Evolutionary conservation across 2,888 invertebrate genomes (phyloP).

Genomic region (Callimorpha dominula): DNA sequence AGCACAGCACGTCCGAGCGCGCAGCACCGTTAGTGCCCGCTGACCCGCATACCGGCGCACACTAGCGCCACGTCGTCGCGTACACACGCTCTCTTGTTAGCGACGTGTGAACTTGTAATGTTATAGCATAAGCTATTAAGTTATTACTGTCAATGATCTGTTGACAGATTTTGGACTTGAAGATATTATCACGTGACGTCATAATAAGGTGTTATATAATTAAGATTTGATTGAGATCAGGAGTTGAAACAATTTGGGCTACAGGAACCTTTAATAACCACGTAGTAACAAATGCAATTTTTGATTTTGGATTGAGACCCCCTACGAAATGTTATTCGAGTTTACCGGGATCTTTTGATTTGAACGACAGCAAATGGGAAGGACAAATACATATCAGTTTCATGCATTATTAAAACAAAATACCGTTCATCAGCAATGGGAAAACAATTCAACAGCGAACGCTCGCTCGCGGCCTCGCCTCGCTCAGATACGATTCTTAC

Average conservation of each 20-base stretch:
- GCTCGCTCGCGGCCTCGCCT: too few relatives aligned
- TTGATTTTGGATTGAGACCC: too few relatives aligned
- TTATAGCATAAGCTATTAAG: conserved; percentile 1
- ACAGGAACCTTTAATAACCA: too few relatives aligned
- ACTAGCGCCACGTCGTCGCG: background rate
- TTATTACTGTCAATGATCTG: background rate
- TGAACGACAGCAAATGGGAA: too few relatives aligned
- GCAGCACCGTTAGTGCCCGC: conserved; percentile 16
- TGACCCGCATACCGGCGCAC: conserved; percentile 18
- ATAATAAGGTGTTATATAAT: background rate
- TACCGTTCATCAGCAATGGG: too few relatives aligned
- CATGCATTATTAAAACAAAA: too few relatives aligned
- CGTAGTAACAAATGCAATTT: too few relatives aligned
- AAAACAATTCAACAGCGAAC: too few relatives aligned
- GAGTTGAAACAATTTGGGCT: background rate
- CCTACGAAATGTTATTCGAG: too few relatives aligned
- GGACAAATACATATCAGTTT: too few relatives aligned
- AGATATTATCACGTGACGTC: background rate
- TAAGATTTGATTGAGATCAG: background rate
- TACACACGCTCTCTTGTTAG: background rate
- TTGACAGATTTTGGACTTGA: background rate
- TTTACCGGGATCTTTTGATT: too few relatives aligned
- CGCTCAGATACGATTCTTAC: too few relatives aligned
- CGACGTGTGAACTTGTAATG: conserved; percentile 9
- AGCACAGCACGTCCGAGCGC: conserved; percentile 4